Base-by-base conservation (phyloP, 2,888 invertebrate genomes). In the Leistus spinibarbis region DNA sequence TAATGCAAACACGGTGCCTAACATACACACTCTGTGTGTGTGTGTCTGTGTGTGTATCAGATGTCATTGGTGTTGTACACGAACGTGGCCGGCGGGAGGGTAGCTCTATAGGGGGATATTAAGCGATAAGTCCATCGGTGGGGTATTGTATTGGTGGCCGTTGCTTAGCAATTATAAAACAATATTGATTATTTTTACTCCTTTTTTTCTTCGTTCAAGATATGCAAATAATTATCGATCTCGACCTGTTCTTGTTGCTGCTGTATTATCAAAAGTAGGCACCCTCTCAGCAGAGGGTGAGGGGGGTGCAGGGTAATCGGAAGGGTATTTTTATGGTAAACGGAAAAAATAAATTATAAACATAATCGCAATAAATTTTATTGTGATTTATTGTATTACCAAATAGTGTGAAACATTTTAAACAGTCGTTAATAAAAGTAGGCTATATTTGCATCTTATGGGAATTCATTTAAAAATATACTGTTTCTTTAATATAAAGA, bases 141-240 rank as follows among this genome's bases (percentile, higher is more conserved):
- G 66, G 63, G 73, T 73, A 73, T 73, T 73, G 73, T 73, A 73
- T 73, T 73, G 73, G 73, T 73, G 60, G 73, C 66, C 73, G 67
- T 73, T 73, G 73, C 73, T 73, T 73, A 73, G 73, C 73, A 73
- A 73, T 73, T 73, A 73, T 73, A 73, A 73, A 73, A 73, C 73
- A 66, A 73, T 73, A 73, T 73, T 73, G 73, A 73, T 73, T 73
- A 73, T 73, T 66, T 73, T 73, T 73, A 73, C 73, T 73, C 67
- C 17, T 73, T 73, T 73, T 73, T 73, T 73, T 73, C 40, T 40
- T 40, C 40, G 7, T 7, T 60, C 67, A 73, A 73, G 73, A 73
- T 73, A 73, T 73, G 73, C 73, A 73, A 73, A 73, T 73, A 66
- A 73, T 40, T 73, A 73, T 73, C 62, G 73, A 73, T 73, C 73